A percentile compares a stretch with the other conserved stretches of the same genome.
Conservation (phyloP, 64 coral and sea anemone species). For the Orbicella faveolata region DNA sequence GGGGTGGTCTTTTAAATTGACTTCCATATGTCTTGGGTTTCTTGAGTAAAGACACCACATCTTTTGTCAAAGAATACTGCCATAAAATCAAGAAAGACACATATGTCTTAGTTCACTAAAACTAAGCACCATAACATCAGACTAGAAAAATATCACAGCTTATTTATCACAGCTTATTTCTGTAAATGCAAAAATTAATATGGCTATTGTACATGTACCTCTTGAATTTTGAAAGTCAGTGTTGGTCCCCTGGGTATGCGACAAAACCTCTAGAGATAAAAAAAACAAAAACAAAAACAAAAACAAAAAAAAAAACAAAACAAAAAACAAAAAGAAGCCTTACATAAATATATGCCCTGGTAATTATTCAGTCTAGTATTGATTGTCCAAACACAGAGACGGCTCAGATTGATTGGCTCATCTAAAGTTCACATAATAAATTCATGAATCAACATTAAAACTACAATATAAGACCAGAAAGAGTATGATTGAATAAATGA, state of each 20-base stretch:
- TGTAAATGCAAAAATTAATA: too few species aligned
- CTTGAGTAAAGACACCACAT: conserved; percentile 91
- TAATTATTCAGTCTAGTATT: neutral
- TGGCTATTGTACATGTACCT: conserved; percentile 50
- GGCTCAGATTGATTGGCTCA: too few species aligned
- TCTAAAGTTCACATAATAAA: too few species aligned
- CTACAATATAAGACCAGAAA: too few species aligned
- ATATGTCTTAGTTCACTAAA: neutral
- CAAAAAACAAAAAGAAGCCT: neutral
- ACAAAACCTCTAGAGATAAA: conserved; percentile 61
- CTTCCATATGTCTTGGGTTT: conserved; percentile 92
- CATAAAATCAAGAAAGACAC: neutral
- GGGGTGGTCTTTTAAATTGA: conserved; percentile 90
- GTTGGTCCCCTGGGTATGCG: conserved; percentile 90
- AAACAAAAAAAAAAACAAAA: neutral
- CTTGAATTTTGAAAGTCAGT: conserved; percentile 83
- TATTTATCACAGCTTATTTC: too few species aligned
- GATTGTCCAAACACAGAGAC: too few species aligned
- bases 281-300: too few species aligned
- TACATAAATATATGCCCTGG: too few species aligned
- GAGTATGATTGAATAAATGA: too few species aligned
- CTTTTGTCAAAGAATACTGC: conserved; percentile 87
- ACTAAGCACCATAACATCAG: neutral
- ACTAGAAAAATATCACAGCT: too few species aligned
- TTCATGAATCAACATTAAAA: too few species aligned